Evolutionary conservation across 2,113 vertebrate genomes (phyloP).

Genomic region (Pteronura brasiliensis): DNA sequence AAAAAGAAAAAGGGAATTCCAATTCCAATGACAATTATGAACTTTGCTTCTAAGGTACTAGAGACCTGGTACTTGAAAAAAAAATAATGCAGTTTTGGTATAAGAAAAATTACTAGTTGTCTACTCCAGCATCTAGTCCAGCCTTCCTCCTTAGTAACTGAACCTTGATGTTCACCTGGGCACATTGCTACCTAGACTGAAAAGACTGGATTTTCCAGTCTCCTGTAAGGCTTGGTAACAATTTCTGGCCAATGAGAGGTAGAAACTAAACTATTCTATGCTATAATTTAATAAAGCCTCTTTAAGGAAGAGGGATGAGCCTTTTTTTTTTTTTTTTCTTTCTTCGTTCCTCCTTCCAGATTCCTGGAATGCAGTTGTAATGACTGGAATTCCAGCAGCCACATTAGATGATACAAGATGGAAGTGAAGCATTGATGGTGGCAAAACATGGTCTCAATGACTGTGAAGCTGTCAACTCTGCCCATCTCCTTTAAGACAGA

Average conservation of each 20-base stretch:
- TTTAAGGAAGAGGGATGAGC: background rate
- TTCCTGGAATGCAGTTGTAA: background rate
- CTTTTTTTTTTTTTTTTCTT: background rate
- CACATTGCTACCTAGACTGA: background rate
- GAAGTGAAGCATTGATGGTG: background rate
- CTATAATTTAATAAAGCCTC: background rate
- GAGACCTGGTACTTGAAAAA: background rate
- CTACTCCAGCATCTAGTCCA: background rate
- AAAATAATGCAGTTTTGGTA: background rate
- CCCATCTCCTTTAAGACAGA: background rate
- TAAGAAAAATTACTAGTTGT: background rate
- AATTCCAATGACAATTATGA: background rate
- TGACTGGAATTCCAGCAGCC: background rate
- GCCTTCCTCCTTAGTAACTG: background rate
- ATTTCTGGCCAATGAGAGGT: background rate
- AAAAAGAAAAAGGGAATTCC: background rate
- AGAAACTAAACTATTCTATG: background rate
- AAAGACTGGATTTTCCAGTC: background rate
- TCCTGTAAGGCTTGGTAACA: background rate
- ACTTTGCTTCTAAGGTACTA: background rate
- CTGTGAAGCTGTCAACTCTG: background rate
- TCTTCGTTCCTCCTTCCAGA: background rate
- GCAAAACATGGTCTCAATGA: background rate
- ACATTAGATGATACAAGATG: background rate
- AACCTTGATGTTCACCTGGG: background rate